A percentile compares a stretch with the other conserved stretches of the same genome.
These are phyloP conservation scores for Camponotus fellah DNA, from an alignment of 2,888 invertebrate genomes.

Conservation along the genomic window DNA sequence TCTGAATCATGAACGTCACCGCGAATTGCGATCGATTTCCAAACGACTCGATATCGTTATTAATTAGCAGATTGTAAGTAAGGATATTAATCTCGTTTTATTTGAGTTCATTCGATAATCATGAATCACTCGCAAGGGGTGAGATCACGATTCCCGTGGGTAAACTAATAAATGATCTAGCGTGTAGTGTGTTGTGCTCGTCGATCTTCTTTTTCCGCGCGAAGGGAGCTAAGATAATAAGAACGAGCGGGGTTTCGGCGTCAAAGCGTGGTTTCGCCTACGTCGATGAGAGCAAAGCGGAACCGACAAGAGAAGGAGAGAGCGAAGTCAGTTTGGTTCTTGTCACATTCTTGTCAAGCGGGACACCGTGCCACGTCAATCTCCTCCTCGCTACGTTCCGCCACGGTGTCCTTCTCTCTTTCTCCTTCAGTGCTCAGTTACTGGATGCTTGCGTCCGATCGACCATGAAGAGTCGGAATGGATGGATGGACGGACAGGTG, in stretches of 20 bases:
- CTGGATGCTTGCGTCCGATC: conserved; percentile 56
- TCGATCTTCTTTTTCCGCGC: conserved; percentile 51
- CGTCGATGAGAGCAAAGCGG: conserved; percentile 74
- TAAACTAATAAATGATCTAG: conserved; percentile 46
- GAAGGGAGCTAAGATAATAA: conserved; percentile 59
- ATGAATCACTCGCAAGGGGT: conserved; percentile 30
- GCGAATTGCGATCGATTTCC: not conserved
- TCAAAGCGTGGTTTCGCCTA: conserved; percentile 17
- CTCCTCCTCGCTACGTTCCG: conserved; percentile 81
- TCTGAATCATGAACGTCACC: not conserved
- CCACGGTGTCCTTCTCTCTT: conserved; percentile 58
- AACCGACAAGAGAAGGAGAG: conserved; percentile 72
- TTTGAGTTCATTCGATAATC: conserved; percentile 27
- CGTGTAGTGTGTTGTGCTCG: not conserved
- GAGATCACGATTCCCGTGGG: conserved; percentile 30
- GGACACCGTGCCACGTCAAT: conserved; percentile 85
- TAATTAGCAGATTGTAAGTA: conserved; percentile 1
- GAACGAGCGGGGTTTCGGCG: conserved; percentile 66
- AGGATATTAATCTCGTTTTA: conserved; percentile 35
- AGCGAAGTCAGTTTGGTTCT: conserved; percentile 83
- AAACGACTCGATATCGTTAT: not conserved
- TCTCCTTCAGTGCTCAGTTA: conserved; percentile 35
- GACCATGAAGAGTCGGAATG: conserved; percentile 73
- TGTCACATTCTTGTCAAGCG: conserved; percentile 86
- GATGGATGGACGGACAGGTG: conserved; percentile 81